phyloP scores from a whole-genome alignment of 1,140 invertebrate genomes.

The Drosophila mayri region DNA sequence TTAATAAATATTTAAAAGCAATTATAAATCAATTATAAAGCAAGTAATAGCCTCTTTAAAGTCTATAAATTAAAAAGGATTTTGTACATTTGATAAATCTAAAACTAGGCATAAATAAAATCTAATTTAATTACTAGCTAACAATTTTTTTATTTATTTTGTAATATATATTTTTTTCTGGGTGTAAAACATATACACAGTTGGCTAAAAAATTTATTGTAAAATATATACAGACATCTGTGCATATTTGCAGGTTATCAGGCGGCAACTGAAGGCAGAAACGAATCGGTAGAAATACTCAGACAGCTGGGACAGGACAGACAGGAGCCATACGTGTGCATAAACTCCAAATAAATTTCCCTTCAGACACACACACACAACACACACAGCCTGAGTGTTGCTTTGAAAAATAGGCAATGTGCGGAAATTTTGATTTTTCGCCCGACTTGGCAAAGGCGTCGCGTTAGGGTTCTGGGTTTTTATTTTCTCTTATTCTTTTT shows the following conservation, averaged over 20 bases:
- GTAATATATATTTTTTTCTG: not conserved
- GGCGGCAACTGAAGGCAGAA: slow-evolving; percentile 33
- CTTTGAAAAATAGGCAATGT: slow-evolving; percentile 76
- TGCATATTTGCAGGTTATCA: slow-evolving; percentile 23
- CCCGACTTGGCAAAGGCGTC: slow-evolving; percentile 66
- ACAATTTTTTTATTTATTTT: too few species aligned
- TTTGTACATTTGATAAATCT: not conserved
- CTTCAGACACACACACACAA: slow-evolving; percentile 9
- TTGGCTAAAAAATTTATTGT: slow-evolving; percentile 9
- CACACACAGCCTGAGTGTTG: slow-evolving; percentile 6
- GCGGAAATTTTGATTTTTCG: slow-evolving; percentile 83
- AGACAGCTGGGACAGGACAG: slow-evolving; percentile 4
- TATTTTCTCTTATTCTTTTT: not conserved
- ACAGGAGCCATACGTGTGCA: slow-evolving; percentile 33
- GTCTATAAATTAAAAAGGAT: not conserved
- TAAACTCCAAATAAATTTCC: slow-evolving; percentile 62
- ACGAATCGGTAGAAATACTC: slow-evolving; percentile 41
- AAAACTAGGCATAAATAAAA: not conserved
- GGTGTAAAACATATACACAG: slow-evolving; percentile 6
- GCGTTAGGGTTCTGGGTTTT: slow-evolving; percentile 6
- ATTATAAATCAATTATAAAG: too few species aligned
- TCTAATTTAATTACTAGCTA: too few species aligned
- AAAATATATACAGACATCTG: not conserved
- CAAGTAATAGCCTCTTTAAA: rapidly evolving
- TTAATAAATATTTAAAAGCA: too few species aligned